Evolutionary conservation across 2,797 vertebrate genomes (phyloP), one percentile per base, ranked within the genome.

Genomic region (Semaprochilodus insignis): DNA sequence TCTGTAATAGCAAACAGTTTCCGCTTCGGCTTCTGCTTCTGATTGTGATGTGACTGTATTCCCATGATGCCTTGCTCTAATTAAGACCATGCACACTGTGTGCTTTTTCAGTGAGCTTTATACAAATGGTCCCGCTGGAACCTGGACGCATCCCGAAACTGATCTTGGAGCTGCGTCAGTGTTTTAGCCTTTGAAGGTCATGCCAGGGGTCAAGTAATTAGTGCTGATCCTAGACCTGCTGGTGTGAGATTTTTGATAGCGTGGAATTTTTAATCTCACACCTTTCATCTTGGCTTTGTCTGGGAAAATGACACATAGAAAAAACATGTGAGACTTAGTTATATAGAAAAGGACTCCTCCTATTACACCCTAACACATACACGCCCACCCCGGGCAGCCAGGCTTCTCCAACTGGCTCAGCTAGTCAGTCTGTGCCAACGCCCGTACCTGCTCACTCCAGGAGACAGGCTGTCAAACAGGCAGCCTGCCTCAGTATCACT

Each of bases 351-450:
- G 74, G 71, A 74, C 52, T 67, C 69, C 55, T 21, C 51, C 48
- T 44, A 6, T 82, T 70, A 51, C 81, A 73, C 73, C 77, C 63
- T 78, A 77, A 75, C 81, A 83, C 65, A 48, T 91, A 88, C 91
- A 92, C 93, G 88, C 75, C 51, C 73, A 80, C 23, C 48, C 79
- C 69, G 67, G 86, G 82, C 17, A 34, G 81, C 77, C 55, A 74
- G 82, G 84, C 88, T 83, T 84, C 89, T 89, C 82, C 85, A 91
- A 95, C 94, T 93, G 88, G 93, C 91, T 93, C 76, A 87, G 90
- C 92, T 93, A 90, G 94, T 94, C 88, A 71, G 84, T 94, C 88
- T 69, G 76, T 86, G 91, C 81, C 92, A 90, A 94, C 93, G 74
- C 94, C 94, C 87, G 34, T 90, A 93, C 92, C 93, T 94, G 92